Base-by-base conservation (phyloP, 2,113 vertebrate genomes). In the Perca fluviatilis region DNA sequence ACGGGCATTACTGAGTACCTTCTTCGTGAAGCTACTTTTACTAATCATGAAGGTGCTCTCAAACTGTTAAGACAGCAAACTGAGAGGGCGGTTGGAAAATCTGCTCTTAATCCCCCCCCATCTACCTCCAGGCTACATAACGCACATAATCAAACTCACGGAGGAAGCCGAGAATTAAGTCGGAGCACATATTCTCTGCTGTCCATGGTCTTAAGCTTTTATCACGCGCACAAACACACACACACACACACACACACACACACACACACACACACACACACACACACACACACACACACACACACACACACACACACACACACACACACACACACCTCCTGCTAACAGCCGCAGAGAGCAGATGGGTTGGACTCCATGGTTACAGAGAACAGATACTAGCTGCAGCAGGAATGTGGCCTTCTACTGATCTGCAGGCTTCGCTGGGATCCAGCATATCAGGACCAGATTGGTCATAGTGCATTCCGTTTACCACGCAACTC, bases 101-200 rank as follows among this genome's bases (percentile, higher is more conserved):
- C 90, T 67, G 87, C 81, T 86, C 86, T 88, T 91, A 94, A 95
- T 95, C 94, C 90, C 50, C 56, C 49, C 50, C 56, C 49, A 77
- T 90, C 87, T 93, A 88, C 89, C 79, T 93, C 92, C 67, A 74
- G 86, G 87, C 74, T 85, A 93, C 93, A 89, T 66, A 78, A 79
- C 18, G 30, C 81, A 85, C 66, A 71, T 80, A 92, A 94, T 93
- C 86, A 94, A 81, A 72, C 66, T 74, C 61, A 2, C 23, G 5
- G 81, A 80, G 83, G 53, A 85, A 87, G 75, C 89, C 74, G 8
- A 23, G 92, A 88, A 88, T 95, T 93, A 94, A 85, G 63, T 74
- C 79, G 36, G 63, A 82, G 79, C 49, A 74, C 84, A 46, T 79
- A 46, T 80, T 80, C 61, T 82, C 60, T 23, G 62, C 87, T 78